Evolutionary conservation across 2,888 invertebrate species (phyloP), one percentile per base, ranked within the genome.

Genomic region (Unio delphinus): DNA sequence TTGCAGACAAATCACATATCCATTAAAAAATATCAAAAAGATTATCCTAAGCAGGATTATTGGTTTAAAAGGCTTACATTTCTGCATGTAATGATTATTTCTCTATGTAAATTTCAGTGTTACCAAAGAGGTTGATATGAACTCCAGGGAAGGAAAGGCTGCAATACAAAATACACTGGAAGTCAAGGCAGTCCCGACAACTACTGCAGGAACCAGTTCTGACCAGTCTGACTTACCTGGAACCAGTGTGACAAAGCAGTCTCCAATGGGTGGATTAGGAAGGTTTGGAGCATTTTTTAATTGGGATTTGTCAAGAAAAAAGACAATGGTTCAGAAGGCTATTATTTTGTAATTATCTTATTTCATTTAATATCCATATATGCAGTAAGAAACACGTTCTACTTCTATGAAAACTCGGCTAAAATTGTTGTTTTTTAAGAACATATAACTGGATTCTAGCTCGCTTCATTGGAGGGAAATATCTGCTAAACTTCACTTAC

Each of bases 51-150:
- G 17, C 23, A 28, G 1, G 17, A 20, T 26, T 8, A 11, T 61
- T 23, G 55, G 30, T 57, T n/a, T 15, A 61, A 23, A 61, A 61
- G 6, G 28, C 28, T 26, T 26, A 23, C 15, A 20, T 61, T 20
- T 23, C 28, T 26, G 23, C 18, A 23, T 15, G 26, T 23, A 23
- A 61, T 54, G 11, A 55, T 34, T 54, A 54, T 67, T 63, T 58
- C n/a, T 18, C 18, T 7, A 61, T 45, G 20, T 62, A 30, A 65
- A 68, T 20, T 70, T 18, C 79, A 91, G 91, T 78, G 91, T 94
- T 0, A 92, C 93, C 76, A 93, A 94, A 86, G 92, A 93, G 87
- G 92, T 93, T 0, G 86, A 91, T 62, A 89, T 89, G 62, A 88
- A 91, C 83, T 92, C 92, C 0, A 91, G 91, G 70, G 92, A 92